Base-by-base conservation (phyloP, 2,888 invertebrate genomes). In the Apoderus coryli region DNA sequence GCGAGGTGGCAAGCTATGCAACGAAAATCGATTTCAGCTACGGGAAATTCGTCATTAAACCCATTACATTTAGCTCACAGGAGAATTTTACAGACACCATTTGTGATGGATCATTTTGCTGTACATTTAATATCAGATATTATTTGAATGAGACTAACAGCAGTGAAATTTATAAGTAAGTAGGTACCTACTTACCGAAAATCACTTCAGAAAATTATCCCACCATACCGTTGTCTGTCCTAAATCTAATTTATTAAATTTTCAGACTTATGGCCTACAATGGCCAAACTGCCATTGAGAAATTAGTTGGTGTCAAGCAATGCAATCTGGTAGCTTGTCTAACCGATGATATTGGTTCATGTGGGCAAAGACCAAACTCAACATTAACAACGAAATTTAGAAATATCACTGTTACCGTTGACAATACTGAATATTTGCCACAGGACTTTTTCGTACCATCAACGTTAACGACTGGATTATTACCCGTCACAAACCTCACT, bases 91-190 rank as follows among this genome's bases (percentile, higher is more conserved):
- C 32, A 4, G 35, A 43, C n/a, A 27, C 34, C 24, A 27, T 49
- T 15, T 48, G 48, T 29, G 7, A 40, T 14, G 38, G 36, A 12
- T 14, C 15, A 4, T 45, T 47, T 25, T 48, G 48, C 29, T 48
- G 48, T 29, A 35, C 25, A 4, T 47, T 47, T 27, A 38, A 36
- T 10, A 34, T 48, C 6, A 34, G 31, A 11, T 36, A 35, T 9
- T 15, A 25, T 3, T 6, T 23, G 7, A 33, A 30, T 14, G 33
- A 31, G 2, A 29, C 27, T 2, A 44, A 40, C 31, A 19, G 32
- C 4, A 33, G 35, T 5, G 48, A 46, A 27, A 25, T 44, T 12
- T 48, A 44, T 24, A 41, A 44, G 45, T 48, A 40, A 40, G 40
- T 39, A 19, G 19, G 19, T 19, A 19, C 19, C 19, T 19, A 19